Evolutionary conservation across 2,888 invertebrate species (phyloP).

Genomic region (Chalcosyrphus nemorum): DNA sequence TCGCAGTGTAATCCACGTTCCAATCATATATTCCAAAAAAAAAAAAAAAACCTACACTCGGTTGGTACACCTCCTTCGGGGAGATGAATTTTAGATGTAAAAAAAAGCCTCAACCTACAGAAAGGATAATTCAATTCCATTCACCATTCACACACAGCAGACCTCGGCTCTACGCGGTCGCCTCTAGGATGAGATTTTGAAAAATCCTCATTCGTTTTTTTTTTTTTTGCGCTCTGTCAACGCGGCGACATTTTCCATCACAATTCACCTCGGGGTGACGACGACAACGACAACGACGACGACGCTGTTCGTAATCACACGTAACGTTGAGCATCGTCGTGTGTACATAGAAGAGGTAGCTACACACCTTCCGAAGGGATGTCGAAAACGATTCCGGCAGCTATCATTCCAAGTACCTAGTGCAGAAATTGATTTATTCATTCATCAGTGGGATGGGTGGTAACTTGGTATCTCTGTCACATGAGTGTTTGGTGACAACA

Average conservation of each 20-base stretch:
- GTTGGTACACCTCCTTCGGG: conserved; percentile 4
- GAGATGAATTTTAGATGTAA: background rate
- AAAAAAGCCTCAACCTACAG: conserved; percentile 7
- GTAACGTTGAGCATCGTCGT: background rate
- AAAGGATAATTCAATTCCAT: conserved; percentile 53
- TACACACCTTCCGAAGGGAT: background rate
- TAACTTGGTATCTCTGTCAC: conserved; percentile 1
- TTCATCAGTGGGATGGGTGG: background rate
- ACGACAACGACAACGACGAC: no score
- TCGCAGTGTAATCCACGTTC: conserved; percentile 9
- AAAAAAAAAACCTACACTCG: background rate
- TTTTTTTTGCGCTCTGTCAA: conserved; percentile 13
- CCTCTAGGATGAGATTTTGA: conserved; percentile 2
- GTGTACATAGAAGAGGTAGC: background rate
- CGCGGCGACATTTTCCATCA: conserved; percentile 44
- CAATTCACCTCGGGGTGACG: conserved; percentile 20
- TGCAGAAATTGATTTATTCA: conserved; percentile 51
- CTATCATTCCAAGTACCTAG: conserved; percentile 5
- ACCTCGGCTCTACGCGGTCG: background rate
- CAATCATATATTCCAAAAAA: conserved; percentile 9
- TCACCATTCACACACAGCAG: conserved; percentile 13
- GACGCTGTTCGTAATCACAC: conserved; percentile 18
- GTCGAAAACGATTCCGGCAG: conserved; percentile 22
- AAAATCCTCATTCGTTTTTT: background rate
- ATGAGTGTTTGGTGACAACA: conserved; percentile 13